phyloP scores from a whole-genome alignment of 2,113 vertebrate genomes.

The Microcebus tavaratra region DNA sequence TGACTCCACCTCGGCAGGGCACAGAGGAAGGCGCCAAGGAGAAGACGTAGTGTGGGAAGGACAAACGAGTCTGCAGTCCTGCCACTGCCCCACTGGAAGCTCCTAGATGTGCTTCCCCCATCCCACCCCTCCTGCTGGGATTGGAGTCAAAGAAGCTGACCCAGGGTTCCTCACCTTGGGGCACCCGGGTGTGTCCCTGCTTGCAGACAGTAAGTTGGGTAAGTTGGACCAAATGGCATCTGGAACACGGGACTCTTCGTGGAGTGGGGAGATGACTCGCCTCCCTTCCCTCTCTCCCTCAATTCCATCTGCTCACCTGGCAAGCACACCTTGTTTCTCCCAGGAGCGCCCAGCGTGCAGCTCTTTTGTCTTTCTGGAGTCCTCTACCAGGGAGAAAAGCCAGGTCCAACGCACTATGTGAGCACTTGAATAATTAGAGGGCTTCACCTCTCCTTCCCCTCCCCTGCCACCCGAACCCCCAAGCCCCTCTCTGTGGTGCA shows the following conservation, averaged over 20 bases:
- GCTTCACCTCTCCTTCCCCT: rapidly evolving
- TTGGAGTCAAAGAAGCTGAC: not conserved
- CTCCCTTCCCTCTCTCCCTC: no score
- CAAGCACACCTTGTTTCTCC: not conserved
- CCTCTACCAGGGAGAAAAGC: no score
- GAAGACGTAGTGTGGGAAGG: no score
- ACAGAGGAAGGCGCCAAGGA: not conserved
- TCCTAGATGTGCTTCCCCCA: not conserved
- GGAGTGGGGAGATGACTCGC: rapidly evolving
- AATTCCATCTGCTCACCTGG: rapidly evolving
- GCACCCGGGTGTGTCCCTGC: rapidly evolving
- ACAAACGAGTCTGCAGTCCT: rapidly evolving
- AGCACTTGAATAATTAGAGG: rapidly evolving
- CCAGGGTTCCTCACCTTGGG: not conserved
- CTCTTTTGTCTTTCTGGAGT: not conserved
- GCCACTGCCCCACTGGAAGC: rapidly evolving
- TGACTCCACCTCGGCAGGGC: no score
- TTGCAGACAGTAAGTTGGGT: rapidly evolving
- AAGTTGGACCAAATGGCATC: rapidly evolving
- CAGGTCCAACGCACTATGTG: rapidly evolving
- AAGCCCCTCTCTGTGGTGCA: rapidly evolving
- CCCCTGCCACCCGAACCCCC: rapidly evolving
- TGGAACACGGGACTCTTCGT: rapidly evolving
- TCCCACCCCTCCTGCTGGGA: not conserved
- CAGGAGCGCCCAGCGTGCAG: rapidly evolving